A percentile compares a stretch with the other conserved stretches of the same genome.
These are phyloP conservation scores for Taenioides sp. DNA, from an alignment of 2,797 vertebrate genomes.

Conservation along the genomic window DNA sequence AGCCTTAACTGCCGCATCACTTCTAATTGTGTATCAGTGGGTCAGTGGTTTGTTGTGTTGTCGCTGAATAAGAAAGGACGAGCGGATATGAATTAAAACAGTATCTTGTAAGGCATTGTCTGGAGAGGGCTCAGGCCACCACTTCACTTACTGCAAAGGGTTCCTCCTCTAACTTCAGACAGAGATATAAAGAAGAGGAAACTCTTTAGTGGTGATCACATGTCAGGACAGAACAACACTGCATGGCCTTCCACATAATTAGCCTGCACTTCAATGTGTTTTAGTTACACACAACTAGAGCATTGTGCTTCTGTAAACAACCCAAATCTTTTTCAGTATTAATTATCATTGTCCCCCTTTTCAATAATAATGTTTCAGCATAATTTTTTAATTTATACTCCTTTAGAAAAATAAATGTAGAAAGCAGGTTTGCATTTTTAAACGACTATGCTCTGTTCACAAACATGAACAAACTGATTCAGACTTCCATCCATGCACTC, in stretches of 20 bases:
- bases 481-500: constrained; percentile 61
- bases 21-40: constrained; percentile 84
- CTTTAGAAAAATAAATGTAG: constrained; percentile 54
- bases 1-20: constrained; percentile 84
- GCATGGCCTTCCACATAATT: constrained; percentile 67
- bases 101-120: constrained; percentile 82
- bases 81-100: constrained; percentile 86
- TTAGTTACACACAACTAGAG: constrained; percentile 50
- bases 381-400: constrained; percentile 42
- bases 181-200: constrained; percentile 72
- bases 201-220: constrained; percentile 75
- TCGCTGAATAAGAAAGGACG: constrained; percentile 73
- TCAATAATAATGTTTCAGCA: constrained; percentile 17
- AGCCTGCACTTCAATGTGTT: constrained; percentile 56
- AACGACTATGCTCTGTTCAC: constrained; percentile 30
- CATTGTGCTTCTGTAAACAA: constrained; percentile 62
- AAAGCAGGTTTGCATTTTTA: constrained; percentile 39
- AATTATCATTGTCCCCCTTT: constrained; percentile 32
- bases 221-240: constrained; percentile 58
- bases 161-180: constrained; percentile 69
- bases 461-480: constrained; percentile 60
- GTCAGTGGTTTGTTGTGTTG: constrained; percentile 82
- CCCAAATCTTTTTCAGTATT: constrained; percentile 45
- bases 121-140: constrained; percentile 75
- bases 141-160: constrained; percentile 74